These are phyloP conservation scores for Passerculus sandwichensis DNA, from an alignment of 2,797 vertebrate genomes.

Conservation along the genomic window DNA sequence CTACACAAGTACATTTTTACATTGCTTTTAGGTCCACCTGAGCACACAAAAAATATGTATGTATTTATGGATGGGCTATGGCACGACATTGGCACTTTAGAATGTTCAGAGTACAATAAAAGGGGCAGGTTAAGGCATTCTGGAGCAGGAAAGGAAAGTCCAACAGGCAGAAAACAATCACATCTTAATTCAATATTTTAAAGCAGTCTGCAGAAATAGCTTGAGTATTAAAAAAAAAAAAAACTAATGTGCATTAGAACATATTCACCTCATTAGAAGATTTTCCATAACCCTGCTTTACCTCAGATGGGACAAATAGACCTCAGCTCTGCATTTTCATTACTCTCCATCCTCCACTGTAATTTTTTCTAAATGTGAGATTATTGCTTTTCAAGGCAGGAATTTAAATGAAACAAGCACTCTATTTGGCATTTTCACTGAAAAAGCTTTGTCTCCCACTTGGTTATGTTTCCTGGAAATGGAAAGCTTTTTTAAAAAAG, in stretches of 20 bases:
- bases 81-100: not conserved
- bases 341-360: not conserved
- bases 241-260: conserved; percentile 2
- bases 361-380: conserved; percentile 40
- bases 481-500: not conserved
- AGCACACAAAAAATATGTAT: not conserved
- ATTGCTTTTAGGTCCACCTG: not conserved
- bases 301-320: conserved; percentile 3
- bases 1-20: not conserved
- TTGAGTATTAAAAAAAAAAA: not conserved
- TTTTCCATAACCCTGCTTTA: conserved; percentile 6
- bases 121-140: not conserved
- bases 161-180: conserved; percentile 29
- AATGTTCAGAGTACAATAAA: not conserved
- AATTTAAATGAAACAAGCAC: conserved; percentile 54
- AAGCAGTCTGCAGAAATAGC: conserved; percentile 6
- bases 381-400: conserved; percentile 52
- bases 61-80: not conserved
- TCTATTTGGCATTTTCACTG: conserved; percentile 51
- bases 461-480: conserved; percentile 58
- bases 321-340: not conserved
- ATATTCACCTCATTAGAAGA: conserved; percentile 3
- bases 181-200: conserved; percentile 13
- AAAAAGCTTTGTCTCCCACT: conserved; percentile 47
- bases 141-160: not conserved